phyloP scores from a whole-genome alignment of 2,888 invertebrate genomes.

The Sphaerolaimus hirsutus region DNA sequence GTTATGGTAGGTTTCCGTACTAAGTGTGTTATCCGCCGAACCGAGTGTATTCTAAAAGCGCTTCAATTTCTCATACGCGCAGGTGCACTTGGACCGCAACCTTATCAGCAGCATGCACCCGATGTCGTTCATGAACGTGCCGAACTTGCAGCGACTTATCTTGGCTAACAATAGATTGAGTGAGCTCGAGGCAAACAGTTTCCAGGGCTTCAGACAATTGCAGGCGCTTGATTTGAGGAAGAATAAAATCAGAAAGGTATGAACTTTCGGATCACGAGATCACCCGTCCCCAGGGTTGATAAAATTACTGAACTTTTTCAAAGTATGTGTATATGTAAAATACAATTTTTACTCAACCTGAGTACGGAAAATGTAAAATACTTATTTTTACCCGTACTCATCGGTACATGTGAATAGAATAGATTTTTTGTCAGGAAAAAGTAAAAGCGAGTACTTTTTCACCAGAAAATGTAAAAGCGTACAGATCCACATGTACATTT shows the following conservation, averaged over 20 bases:
- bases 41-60: no score
- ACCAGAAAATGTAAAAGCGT: no score
- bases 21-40: no score
- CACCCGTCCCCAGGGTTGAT: constrained; percentile 49
- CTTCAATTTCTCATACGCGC: not conserved
- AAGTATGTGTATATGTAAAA: no score
- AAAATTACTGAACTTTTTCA: constrained; percentile 44
- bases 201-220: constrained; percentile 50
- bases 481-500: not conserved
- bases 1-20: no score
- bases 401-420: no score
- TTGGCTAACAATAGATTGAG: constrained; percentile 58
- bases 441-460: no score
- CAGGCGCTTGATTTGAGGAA: constrained; percentile 47
- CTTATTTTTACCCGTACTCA: no score
- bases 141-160: constrained; percentile 39
- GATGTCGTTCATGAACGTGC: constrained; percentile 58
- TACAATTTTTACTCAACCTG: no score
- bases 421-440: no score
- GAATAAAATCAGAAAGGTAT: constrained; percentile 47
- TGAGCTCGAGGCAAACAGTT: constrained; percentile 52
- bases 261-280: constrained; percentile 29
- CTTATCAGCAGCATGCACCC: constrained; percentile 46
- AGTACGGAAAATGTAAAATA: no score
- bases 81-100: constrained; percentile 29